Conservation (phyloP, 2,113 vertebrate genomes). For the Forbesichthys agassizii region DNA sequence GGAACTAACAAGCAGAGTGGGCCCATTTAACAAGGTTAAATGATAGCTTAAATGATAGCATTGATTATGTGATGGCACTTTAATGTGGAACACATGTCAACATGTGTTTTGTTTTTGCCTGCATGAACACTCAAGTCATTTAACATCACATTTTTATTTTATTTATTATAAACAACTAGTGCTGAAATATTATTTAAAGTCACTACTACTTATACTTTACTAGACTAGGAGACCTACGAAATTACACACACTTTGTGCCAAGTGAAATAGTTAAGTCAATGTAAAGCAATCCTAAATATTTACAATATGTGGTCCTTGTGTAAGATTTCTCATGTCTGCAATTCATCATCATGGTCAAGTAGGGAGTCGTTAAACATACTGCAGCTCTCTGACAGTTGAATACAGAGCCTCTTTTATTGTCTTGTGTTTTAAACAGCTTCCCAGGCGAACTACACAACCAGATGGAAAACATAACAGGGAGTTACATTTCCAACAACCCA, state of each 20-base stretch:
- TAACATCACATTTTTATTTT: constrained; percentile 7
- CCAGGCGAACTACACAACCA: constrained; percentile 43
- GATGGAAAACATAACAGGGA: constrained; percentile 63
- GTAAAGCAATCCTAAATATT: constrained; percentile 2
- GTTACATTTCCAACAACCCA: constrained; percentile 27
- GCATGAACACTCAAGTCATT: constrained; percentile 4
- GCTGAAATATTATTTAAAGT: not conserved
- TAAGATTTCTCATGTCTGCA: constrained; percentile 16
- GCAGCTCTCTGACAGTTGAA: constrained; percentile 11
- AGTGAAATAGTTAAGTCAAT: constrained; percentile 12
- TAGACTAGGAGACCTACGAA: not conserved
- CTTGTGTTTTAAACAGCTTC: constrained; percentile 49
- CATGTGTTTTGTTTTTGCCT: constrained; percentile 3
- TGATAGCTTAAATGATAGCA: constrained; percentile 17
- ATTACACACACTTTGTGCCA: not conserved
- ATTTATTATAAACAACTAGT: not conserved
- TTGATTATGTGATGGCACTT: constrained; percentile 25
- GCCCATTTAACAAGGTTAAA: constrained; percentile 24
- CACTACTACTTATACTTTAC: not conserved
- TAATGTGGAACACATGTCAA: constrained; percentile 19
- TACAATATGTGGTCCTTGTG: constrained; percentile 4
- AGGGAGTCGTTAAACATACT: constrained; percentile 18
- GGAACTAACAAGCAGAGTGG: constrained; percentile 33
- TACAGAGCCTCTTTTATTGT: constrained; percentile 41
- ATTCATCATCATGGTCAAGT: constrained; percentile 32